These are phyloP conservation scores for Palloptera scutellata DNA, from an alignment of 2,888 invertebrate species.

Conservation along the genomic window DNA sequence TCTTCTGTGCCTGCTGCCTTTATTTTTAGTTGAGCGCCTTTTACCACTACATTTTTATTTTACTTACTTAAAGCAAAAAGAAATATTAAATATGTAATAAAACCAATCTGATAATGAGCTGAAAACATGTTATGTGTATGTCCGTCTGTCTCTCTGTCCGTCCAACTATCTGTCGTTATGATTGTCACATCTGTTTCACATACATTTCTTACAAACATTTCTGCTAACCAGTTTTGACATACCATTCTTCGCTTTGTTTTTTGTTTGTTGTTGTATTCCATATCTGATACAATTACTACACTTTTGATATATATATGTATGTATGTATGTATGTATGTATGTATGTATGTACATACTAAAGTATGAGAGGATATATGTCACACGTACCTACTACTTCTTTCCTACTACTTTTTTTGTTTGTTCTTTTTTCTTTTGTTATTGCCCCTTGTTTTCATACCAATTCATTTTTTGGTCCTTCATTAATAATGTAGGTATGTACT, in stretches of 20 bases:
- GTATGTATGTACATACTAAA: neutral
- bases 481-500: neutral
- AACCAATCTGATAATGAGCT: neutral
- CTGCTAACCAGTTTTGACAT: too few relatives aligned
- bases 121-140: neutral
- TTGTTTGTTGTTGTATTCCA: too few relatives aligned
- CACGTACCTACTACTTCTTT: neutral
- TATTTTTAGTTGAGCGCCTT: too few relatives aligned
- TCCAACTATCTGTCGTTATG: too few relatives aligned
- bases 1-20: too few relatives aligned
- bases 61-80: neutral
- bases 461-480: neutral
- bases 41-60: too few relatives aligned
- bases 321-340: neutral
- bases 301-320: neutral
- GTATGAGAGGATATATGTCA: conserved; percentile 4
- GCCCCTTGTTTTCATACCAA: neutral
- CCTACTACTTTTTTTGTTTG: neutral
- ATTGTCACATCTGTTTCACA: too few relatives aligned
- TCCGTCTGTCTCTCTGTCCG: too few relatives aligned
- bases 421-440: neutral
- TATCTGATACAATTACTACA: too few relatives aligned
- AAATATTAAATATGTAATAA: neutral
- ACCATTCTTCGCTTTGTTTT: too few relatives aligned
- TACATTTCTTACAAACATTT: too few relatives aligned